A percentile compares a stretch with the other conserved stretches of the same genome.
Evolutionary conservation across 2,113 vertebrate genomes (phyloP).

Genomic region (Upupa epops): DNA sequence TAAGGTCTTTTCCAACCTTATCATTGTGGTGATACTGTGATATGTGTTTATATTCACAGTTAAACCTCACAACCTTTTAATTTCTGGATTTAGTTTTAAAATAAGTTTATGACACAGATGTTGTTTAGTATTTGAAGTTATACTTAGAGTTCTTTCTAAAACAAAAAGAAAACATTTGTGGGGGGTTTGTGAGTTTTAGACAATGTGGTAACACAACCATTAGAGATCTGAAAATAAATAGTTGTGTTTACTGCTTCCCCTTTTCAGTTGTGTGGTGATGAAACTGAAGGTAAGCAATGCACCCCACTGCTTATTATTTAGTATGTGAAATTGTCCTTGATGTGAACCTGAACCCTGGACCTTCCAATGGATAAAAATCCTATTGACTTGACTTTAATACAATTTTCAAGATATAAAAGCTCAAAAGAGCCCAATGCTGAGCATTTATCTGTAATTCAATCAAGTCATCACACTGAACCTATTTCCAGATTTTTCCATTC

Average conservation of each 20-base stretch:
- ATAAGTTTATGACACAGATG: neutral
- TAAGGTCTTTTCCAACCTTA: no score
- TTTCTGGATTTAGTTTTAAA: neutral
- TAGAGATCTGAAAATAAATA: neutral
- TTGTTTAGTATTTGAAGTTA: neutral
- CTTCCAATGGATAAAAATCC: neutral
- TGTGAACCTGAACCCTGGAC: neutral
- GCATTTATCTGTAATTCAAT: neutral
- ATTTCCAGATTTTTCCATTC: neutral
- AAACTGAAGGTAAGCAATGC: neutral
- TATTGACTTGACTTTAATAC: neutral
- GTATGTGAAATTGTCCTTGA: neutral
- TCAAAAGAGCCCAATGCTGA: neutral
- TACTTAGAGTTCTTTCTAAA: neutral
- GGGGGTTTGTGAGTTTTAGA: no score
- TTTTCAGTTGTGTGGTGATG: neutral
- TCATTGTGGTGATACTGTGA: no score
- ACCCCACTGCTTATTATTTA: neutral
- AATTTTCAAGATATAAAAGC: neutral
- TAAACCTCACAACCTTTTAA: neutral
- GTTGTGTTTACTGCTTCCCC: neutral
- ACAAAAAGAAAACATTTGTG: rapidly evolving
- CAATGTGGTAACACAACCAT: neutral
- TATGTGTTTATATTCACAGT: neutral
- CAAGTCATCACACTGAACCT: neutral